Percentiles rank a stretch among this genome's conserved stretches.
phyloP scores from a whole-genome alignment of 2,113 vertebrate species.

The Protobothrops mucrosquamatus region DNA sequence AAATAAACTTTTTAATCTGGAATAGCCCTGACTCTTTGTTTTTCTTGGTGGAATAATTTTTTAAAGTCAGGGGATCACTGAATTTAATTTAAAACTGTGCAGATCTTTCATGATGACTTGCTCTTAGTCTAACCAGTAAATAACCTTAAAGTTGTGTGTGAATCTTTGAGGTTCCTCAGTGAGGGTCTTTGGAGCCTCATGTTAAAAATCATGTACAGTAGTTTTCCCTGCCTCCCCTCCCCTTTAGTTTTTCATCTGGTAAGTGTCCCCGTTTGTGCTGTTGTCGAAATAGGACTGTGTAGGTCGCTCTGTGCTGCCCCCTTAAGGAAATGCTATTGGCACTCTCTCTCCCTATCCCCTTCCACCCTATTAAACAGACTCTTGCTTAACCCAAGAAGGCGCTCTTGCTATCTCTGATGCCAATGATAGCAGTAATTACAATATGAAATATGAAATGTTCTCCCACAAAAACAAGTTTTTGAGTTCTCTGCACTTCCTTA shows the following conservation, averaged over 20 bases:
- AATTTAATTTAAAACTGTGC: background rate
- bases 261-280: background rate
- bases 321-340: background rate
- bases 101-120: background rate
- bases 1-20: background rate
- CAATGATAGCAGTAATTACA: constrained; percentile 7
- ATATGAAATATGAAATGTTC: constrained; percentile 13
- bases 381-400: background rate
- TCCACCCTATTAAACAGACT: background rate
- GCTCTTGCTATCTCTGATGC: background rate
- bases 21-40: background rate
- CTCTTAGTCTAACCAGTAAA: background rate
- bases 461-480: constrained; percentile 4
- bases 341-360: background rate
- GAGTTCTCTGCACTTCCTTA: background rate
- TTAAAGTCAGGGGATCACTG: background rate
- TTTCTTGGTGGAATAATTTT: background rate
- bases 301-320: background rate
- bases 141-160: constrained; percentile 16
- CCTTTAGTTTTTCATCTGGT: background rate
- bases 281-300: background rate
- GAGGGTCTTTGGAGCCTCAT: background rate
- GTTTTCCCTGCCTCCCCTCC: background rate
- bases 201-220: background rate
- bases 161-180: background rate